Conservation (phyloP, 2,888 invertebrate species). For the Hemicrepidius hirtus region DNA sequence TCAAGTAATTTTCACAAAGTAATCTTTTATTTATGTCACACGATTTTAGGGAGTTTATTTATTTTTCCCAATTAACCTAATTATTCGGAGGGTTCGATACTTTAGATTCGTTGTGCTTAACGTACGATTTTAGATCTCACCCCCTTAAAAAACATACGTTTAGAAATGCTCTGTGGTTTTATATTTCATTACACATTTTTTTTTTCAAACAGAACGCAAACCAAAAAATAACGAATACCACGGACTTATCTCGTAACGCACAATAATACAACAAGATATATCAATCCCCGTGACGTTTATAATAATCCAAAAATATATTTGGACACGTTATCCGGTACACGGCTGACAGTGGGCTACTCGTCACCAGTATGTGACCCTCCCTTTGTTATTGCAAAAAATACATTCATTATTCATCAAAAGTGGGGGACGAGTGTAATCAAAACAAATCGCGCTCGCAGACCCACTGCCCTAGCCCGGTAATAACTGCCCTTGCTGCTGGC, state of each 20-base stretch:
- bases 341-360: constrained; percentile 65
- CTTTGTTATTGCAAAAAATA: constrained; percentile 68
- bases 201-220: constrained; percentile 45
- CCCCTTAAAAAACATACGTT: constrained; percentile 13
- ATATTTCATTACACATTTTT: constrained; percentile 46
- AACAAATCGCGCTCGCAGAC: constrained; percentile 68
- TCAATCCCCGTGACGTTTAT: constrained; percentile 67
- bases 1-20: constrained; percentile 29
- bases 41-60: constrained; percentile 40
- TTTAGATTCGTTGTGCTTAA: constrained; percentile 34
- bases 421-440: constrained; percentile 68
- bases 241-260: constrained; percentile 58
- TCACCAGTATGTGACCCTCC: constrained; percentile 64
- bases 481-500: constrained; percentile 63
- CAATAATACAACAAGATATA: constrained; percentile 65
- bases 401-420: constrained; percentile 69
- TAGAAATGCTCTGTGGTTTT: constrained; percentile 32
- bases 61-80: constrained; percentile 45
- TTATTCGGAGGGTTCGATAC: constrained; percentile 32
- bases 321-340: constrained; percentile 59
- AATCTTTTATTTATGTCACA: constrained; percentile 31
- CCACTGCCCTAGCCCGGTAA: constrained; percentile 67
- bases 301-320: constrained; percentile 68
- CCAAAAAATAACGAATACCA: constrained; percentile 52
- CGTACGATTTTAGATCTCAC: constrained; percentile 22